These are phyloP conservation scores for Drosophila acutilabella DNA, from an alignment of 2,888 invertebrate species.

Conservation along the genomic window DNA sequence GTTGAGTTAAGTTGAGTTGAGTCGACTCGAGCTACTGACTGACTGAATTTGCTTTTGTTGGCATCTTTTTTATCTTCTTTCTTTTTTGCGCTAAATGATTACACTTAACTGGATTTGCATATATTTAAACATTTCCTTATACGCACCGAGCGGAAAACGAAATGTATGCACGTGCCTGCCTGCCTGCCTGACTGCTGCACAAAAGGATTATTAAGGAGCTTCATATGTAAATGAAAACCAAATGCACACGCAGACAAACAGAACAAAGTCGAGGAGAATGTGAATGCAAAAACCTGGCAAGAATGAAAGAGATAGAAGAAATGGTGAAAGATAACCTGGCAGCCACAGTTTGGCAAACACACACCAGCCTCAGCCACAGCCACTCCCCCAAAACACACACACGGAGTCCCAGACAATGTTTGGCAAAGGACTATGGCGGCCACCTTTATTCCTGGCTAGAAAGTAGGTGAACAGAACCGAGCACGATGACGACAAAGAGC, in stretches of 20 bases:
- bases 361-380: slow-evolving; percentile 27
- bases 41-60: slow-evolving; percentile 44
- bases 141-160: slow-evolving; percentile 73
- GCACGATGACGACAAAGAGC: slow-evolving; percentile 14
- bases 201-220: slow-evolving; percentile 82
- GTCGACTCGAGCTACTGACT: slow-evolving; percentile 33
- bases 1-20: slow-evolving; percentile 1
- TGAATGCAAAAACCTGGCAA: slow-evolving; percentile 15
- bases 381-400: slow-evolving; percentile 30
- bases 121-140: slow-evolving; percentile 81
- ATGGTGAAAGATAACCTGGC: slow-evolving; percentile 76
- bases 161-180: slow-evolving; percentile 74
- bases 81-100: slow-evolving; percentile 77
- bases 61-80: slow-evolving; percentile 8
- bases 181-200: slow-evolving; percentile 70
- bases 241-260: slow-evolving; percentile 77
- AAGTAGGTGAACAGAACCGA: slow-evolving; percentile 68
- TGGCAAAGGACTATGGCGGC: slow-evolving; percentile 62
- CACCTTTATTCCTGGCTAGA: slow-evolving; percentile 67
- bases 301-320: slow-evolving; percentile 31
- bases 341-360: slow-evolving; percentile 81
- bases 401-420: slow-evolving; percentile 64
- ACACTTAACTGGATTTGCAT: slow-evolving; percentile 81
- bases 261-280: slow-evolving; percentile 16
- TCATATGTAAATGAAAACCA: slow-evolving; percentile 81